Percentiles rank a stretch among this genome's conserved stretches.
Conservation (phyloP, 2,888 invertebrate species). For the Ochropleura plecta region DNA sequence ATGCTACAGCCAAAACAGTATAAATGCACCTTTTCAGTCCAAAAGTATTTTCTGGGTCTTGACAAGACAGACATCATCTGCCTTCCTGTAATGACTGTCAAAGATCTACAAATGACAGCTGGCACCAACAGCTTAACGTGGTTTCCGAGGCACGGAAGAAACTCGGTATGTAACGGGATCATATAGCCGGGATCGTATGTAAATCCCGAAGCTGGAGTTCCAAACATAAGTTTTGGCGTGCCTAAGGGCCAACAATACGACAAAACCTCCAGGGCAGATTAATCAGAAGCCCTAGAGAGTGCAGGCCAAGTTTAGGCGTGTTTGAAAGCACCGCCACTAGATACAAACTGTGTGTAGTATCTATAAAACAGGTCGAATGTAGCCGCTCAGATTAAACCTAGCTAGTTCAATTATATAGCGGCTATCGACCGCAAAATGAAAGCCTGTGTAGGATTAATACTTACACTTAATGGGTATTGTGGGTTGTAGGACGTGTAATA, state of each 20-base stretch:
- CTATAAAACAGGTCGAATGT: slow-evolving; percentile 20
- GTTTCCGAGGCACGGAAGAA: too few relatives aligned
- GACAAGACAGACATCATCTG: not conserved
- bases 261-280: too few relatives aligned
- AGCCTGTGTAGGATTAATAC: slow-evolving; percentile 29
- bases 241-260: too few relatives aligned
- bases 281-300: too few relatives aligned
- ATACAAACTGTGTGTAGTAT: slow-evolving; percentile 8
- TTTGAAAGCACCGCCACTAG: too few relatives aligned
- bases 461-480: slow-evolving; percentile 16
- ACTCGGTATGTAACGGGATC: too few relatives aligned
- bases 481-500: slow-evolving; percentile 18
- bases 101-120: too few relatives aligned
- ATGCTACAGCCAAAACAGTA: too few relatives aligned
- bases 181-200: too few relatives aligned
- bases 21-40: not conserved
- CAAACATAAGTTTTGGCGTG: not conserved
- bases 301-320: too few relatives aligned
- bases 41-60: not conserved
- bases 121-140: too few relatives aligned
- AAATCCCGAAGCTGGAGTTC: not conserved
- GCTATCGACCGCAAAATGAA: slow-evolving; percentile 47
- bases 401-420: slow-evolving; percentile 34
- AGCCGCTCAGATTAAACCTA: slow-evolving; percentile 29
- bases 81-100: too few relatives aligned